These are phyloP conservation scores for Ceratina australensis DNA, from an alignment of 1,140 invertebrate genomes.

Conservation along the genomic window DNA sequence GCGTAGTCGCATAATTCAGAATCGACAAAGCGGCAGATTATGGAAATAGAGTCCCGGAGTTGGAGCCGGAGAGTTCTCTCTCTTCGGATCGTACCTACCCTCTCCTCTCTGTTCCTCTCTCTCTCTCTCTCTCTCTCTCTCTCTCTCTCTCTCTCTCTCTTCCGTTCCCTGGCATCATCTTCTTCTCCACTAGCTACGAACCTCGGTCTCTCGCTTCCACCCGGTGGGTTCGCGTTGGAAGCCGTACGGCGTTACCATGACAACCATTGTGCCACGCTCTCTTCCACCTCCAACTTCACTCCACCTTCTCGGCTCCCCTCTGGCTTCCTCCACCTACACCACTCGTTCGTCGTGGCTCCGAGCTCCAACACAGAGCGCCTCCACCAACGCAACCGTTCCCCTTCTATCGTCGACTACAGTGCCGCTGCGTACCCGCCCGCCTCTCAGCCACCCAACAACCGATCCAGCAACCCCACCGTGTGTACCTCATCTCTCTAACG, in stretches of 20 bases:
- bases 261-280: constrained; percentile 72
- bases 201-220: constrained; percentile 48
- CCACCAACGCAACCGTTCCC: constrained; percentile 44
- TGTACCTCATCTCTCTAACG: constrained; percentile 72
- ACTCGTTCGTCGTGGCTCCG: background rate
- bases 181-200: constrained; percentile 33
- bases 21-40: constrained; percentile 79
- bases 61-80: constrained; percentile 59
- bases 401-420: constrained; percentile 44
- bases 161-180: background rate
- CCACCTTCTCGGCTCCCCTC: constrained; percentile 33
- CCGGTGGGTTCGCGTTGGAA: constrained; percentile 52
- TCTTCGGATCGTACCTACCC: constrained; percentile 1
- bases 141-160: constrained; percentile 38
- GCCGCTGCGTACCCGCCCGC: constrained; percentile 34
- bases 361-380: constrained; percentile 41
- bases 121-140: constrained; percentile 24
- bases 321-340: constrained; percentile 44
- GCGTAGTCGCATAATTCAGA: constrained; percentile 79
- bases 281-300: constrained; percentile 54
- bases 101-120: constrained; percentile 46
- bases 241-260: constrained; percentile 73
- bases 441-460: constrained; percentile 47
- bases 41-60: constrained; percentile 78
- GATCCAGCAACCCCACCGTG: constrained; percentile 59